These are phyloP conservation scores for Cyprinodon tularosa DNA, from an alignment of 2,113 vertebrate species.

Conservation along the genomic window DNA sequence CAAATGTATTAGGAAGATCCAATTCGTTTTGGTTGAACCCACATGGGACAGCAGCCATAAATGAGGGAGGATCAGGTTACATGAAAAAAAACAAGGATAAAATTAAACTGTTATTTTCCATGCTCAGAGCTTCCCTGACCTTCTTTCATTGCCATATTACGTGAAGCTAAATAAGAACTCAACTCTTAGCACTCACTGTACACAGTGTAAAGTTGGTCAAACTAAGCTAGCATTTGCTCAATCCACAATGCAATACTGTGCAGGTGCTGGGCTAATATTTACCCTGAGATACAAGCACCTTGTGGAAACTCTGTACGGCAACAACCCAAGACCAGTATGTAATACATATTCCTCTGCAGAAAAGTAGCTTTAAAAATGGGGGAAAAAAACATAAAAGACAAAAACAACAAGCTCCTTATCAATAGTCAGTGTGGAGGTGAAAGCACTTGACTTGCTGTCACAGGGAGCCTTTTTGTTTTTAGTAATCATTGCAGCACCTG, in stretches of 20 bases:
- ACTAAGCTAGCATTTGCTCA: slow-evolving; percentile 22
- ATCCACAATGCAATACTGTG: slow-evolving; percentile 8
- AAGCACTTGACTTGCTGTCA: slow-evolving; percentile 23
- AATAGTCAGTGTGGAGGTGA: slow-evolving; percentile 40
- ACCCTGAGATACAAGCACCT: slow-evolving; percentile 36
- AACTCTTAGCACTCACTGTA: neutral
- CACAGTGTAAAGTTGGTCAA: slow-evolving; percentile 4
- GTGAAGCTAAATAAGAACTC: neutral
- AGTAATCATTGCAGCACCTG: slow-evolving; percentile 54
- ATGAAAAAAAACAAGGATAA: neutral
- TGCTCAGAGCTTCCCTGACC: slow-evolving; percentile 3
- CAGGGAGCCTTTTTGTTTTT: slow-evolving; percentile 34
- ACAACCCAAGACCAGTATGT: slow-evolving; percentile 16
- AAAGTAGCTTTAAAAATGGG: slow-evolving; percentile 45
- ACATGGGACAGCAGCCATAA: neutral
- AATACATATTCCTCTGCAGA: slow-evolving; percentile 26
- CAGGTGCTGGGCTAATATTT: slow-evolving; percentile 66
- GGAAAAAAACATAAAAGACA: slow-evolving; percentile 8
- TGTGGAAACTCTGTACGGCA: slow-evolving; percentile 29
- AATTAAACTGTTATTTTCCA: neutral
- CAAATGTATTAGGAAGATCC: neutral
- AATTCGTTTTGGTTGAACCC: neutral
- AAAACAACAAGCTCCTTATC: slow-evolving; percentile 34
- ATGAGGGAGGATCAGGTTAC: neutral
- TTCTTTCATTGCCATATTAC: slow-evolving; percentile 1